phyloP scores from a whole-genome alignment of 2,797 vertebrate genomes.

The Danio tinwini region DNA sequence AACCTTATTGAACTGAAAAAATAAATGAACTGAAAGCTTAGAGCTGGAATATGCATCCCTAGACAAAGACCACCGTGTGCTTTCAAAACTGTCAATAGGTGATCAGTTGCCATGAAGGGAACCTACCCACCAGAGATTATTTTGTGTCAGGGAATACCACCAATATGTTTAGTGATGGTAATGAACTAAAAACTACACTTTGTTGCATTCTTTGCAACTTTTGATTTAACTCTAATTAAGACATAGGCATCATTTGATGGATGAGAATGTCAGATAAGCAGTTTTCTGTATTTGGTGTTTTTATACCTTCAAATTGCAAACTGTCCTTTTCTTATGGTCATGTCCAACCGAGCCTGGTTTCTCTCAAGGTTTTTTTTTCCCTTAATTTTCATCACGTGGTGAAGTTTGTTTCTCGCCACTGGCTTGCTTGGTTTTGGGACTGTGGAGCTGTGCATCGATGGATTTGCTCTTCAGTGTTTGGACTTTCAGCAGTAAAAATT shows the following conservation, averaged over 20 bases:
- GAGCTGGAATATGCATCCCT: slow-evolving; percentile 9
- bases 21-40: slow-evolving; percentile 33
- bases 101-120: background rate
- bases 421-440: no score
- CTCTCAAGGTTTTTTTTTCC: no score
- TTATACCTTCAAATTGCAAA: background rate
- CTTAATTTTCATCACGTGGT: no score
- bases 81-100: slow-evolving; percentile 11
- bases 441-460: no score
- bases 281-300: background rate
- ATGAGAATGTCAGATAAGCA: background rate
- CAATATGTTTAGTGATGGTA: background rate
- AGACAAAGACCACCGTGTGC: background rate
- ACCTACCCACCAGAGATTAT: background rate
- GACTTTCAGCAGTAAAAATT: no score
- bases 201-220: background rate
- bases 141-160: background rate
- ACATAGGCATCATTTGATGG: background rate
- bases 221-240: background rate
- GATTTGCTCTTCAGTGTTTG: no score
- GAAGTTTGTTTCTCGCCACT: no score
- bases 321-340: background rate
- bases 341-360: no score
- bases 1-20: slow-evolving; percentile 38
- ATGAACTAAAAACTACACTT: background rate